Base-by-base conservation (phyloP, 2,113 vertebrate species). In the Bos indicus region DNA sequence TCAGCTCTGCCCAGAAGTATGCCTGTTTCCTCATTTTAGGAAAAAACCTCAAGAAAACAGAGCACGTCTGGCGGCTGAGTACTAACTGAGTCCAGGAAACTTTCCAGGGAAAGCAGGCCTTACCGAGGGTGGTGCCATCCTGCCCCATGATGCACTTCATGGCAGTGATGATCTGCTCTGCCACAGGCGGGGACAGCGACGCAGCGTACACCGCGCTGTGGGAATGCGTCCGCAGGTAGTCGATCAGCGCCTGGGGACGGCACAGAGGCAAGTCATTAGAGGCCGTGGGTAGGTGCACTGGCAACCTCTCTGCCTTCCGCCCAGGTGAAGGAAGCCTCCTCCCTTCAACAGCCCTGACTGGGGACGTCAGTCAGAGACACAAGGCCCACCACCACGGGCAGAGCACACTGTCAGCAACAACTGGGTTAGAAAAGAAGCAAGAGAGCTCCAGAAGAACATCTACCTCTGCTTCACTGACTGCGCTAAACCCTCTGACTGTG, bases 141-240 rank as follows among this genome's bases (percentile, higher is more conserved):
- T 99, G 99, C 96, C 99, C 99, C 99, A 99, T 99, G 98, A 99
- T 99, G 97, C 99, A 99, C 98, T 99, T 99, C 99, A 99, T 99
- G 0, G 99, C 99, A 97, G 99, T 98, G 98, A 99, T 99, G 84
- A 99, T 99, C 98, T 99, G 99, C 97, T 99, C 99, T 85, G 98
- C 99, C 60, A 99, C 99, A 40, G 99, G 99, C 2, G 99, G 99
- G 0, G 99, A 99, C 98, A 99, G 98, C 15, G 99, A 99, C 0
- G 99, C 99, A 95, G 99, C 99, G 1, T 99, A 99, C 1, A 99
- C 98, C 1, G 99, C 99, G 67, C 99, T 99, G 98, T 99, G 99
- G 59, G 99, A 99, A 90, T 99, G 99, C n/a, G 98, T 98, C 43
- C 99, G 99, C 97, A 99, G 99, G 93, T 99, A 99, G 98, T 99